Conservation (phyloP, 2,797 vertebrate species). For the Lithobates pipiens region DNA sequence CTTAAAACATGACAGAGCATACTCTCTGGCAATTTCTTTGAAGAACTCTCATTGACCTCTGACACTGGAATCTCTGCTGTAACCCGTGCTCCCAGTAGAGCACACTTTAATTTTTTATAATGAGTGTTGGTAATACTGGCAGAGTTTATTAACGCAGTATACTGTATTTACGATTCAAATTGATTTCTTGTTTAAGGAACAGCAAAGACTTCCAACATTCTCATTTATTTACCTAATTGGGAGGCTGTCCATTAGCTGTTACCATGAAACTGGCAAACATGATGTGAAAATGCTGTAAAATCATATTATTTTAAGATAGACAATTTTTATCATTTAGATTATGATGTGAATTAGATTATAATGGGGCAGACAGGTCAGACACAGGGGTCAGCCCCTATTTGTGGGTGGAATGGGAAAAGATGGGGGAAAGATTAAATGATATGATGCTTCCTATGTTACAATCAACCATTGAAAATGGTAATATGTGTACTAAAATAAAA, state of each 20-base stretch:
- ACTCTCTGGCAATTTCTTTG: constrained; percentile 31
- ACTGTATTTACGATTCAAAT: background rate
- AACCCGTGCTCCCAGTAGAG: constrained; percentile 10
- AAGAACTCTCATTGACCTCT: constrained; percentile 51
- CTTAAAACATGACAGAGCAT: constrained; percentile 32
- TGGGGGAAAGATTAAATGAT: too few species aligned
- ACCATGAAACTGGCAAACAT: too few species aligned
- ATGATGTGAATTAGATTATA: too few species aligned
- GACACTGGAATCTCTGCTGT: constrained; percentile 23
- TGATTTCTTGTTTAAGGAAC: background rate
- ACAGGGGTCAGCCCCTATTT: too few species aligned
- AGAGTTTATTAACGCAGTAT: constrained; percentile 4
- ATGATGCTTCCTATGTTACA: too few species aligned
- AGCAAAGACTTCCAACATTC: background rate
- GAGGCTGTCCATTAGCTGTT: background rate
- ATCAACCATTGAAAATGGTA: too few species aligned
- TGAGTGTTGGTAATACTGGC: background rate
- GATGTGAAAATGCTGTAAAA: too few species aligned
- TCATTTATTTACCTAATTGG: background rate
- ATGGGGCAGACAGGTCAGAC: too few species aligned
- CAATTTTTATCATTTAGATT: too few species aligned
- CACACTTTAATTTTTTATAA: constrained; percentile 7
- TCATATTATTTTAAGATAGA: too few species aligned
- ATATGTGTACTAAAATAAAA: too few species aligned
- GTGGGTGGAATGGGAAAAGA: too few species aligned